Base-by-base conservation (phyloP, 2,113 vertebrate genomes). In the Lamprotornis superbus region DNA sequence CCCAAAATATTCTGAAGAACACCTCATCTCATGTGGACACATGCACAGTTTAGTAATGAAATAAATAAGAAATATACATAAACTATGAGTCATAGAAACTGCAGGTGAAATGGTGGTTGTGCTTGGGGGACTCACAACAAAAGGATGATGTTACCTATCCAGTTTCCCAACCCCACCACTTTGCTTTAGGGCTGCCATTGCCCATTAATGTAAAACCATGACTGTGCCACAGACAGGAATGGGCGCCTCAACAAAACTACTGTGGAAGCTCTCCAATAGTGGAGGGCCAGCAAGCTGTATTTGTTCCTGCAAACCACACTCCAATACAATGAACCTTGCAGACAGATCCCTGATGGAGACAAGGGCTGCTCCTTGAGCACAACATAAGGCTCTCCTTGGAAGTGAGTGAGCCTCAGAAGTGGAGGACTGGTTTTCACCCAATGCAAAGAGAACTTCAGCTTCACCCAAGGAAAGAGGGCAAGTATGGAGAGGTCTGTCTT, bases 331-430 rank as follows among this genome's bases (percentile, higher is more conserved):
- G 44, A 60, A 7, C 20, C 46, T 44, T 35, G 57, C 52, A 46
- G n/a, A 9, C 2, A 57, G 53, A 85, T 7, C 35, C 25, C 39
- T 31, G 75, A 15, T 0, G 4, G 46, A 85, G 42, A 15, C 1
- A 9, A 55, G n/a, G 19, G 12, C 24, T 60, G 82, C 30, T 70
- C 22, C 35, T 52, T 17, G 37, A n/a, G 19, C 24, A 47, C 40
- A 5, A 2, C 1, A 1, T 5, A 37, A 42, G 22, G 27, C 11
- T 79, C 40, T 56, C 44, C n/a, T 31, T 33, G 55, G 55, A 55
- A 73, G 19, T 2, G 18, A 60, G 37, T 2, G 40, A 68, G 28
- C 30, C 77, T 89, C 73, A 22, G 49, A 37, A 68, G 7, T 4
- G 0, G 5, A 23, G 18, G 3, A 44, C 16, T 47, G 28, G 10